Conservation (phyloP, 2,888 invertebrate species). For the Macrosoma leucophasiata region DNA sequence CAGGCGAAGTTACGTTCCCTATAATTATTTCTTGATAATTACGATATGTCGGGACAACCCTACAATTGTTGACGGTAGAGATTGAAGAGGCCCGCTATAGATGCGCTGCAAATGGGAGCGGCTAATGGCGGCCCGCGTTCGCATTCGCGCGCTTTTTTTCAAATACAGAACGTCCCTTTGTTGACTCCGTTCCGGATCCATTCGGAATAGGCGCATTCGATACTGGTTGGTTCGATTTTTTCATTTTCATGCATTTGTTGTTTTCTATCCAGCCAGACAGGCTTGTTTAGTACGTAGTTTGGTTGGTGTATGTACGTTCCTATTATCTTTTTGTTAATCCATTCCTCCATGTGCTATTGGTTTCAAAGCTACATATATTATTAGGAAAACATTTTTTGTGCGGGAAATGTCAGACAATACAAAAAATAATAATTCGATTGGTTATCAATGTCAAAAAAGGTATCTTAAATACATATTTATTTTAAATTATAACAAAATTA, state of each 20-base stretch:
- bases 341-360: too few relatives aligned
- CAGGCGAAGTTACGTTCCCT: too few relatives aligned
- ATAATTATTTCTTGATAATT: too few relatives aligned
- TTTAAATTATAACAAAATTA: too few relatives aligned
- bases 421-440: too few relatives aligned
- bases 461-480: too few relatives aligned
- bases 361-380: too few relatives aligned
- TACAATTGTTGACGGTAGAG: slow-evolving; percentile 57
- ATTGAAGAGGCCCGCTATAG: slow-evolving; percentile 69
- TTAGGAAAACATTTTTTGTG: too few relatives aligned
- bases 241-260: slow-evolving; percentile 40
- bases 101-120: slow-evolving; percentile 62
- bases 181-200: slow-evolving; percentile 61
- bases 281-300: slow-evolving; percentile 50
- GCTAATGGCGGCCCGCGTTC: slow-evolving; percentile 66
- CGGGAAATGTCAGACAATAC: too few relatives aligned
- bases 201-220: slow-evolving; percentile 61
- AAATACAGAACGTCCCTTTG: slow-evolving; percentile 69
- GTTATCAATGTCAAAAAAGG: too few relatives aligned
- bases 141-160: slow-evolving; percentile 67
- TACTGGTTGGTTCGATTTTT: slow-evolving; percentile 49
- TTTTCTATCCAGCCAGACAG: slow-evolving; percentile 47
- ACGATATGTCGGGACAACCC: slow-evolving; percentile 24
- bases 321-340: too few relatives aligned
- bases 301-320: too few relatives aligned